A percentile compares a stretch with the other conserved stretches of the same genome.
These are phyloP conservation scores for Cyclophora punctaria DNA, from an alignment of 2,888 invertebrate species.

Conservation along the genomic window DNA sequence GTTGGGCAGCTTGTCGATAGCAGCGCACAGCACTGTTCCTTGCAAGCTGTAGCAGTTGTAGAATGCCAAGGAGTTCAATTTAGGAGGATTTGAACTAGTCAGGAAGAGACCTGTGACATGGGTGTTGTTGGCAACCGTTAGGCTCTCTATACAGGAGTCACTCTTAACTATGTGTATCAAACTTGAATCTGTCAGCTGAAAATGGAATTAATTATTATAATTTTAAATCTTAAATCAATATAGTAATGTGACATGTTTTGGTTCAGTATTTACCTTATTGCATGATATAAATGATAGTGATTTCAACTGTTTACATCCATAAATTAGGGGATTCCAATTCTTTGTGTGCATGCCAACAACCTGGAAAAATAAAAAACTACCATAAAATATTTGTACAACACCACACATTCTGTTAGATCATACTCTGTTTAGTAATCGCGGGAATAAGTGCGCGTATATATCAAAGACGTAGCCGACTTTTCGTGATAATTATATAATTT, in stretches of 20 bases:
- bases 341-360: constrained; percentile 65
- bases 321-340: constrained; percentile 68
- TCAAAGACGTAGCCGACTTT: no score
- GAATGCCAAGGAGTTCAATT: constrained; percentile 45
- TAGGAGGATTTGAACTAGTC: constrained; percentile 39
- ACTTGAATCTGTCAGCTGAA: constrained; percentile 60
- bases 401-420: no score
- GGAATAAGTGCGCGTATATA: no score
- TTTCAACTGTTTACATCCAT: constrained; percentile 66
- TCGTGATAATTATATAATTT: no score
- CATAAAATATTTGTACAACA: no score
- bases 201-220: constrained; percentile 5
- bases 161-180: constrained; percentile 54
- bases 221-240: not conserved
- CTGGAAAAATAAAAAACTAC: constrained; percentile 30
- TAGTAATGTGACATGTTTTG: not conserved
- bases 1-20: constrained; percentile 41
- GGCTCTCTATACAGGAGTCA: constrained; percentile 46
- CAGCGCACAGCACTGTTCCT: constrained; percentile 50
- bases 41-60: constrained; percentile 64
- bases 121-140: constrained; percentile 54
- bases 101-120: constrained; percentile 62
- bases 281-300: constrained; percentile 64
- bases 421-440: no score
- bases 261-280: constrained; percentile 42